Conservation (phyloP, 2,113 vertebrate species). For the Mirounga angustirostris region DNA sequence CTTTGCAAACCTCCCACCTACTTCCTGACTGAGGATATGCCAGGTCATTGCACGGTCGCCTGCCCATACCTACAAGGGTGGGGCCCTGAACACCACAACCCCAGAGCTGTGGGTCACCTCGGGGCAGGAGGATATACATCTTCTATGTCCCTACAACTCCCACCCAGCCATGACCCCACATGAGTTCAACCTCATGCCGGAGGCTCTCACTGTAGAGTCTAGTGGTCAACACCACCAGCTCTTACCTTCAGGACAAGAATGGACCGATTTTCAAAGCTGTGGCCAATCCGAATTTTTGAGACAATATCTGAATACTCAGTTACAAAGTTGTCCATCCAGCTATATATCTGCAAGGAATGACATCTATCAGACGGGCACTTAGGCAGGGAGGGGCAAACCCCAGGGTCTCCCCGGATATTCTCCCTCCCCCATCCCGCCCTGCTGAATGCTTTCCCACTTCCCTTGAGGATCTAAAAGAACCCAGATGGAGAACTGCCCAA, state of each 20-base stretch:
- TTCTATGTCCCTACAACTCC: background rate
- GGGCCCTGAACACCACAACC: background rate
- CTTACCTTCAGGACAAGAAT: conserved; percentile 94
- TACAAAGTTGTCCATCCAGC: conserved; percentile 93
- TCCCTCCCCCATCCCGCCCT: background rate
- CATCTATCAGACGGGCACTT: background rate
- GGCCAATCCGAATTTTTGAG: conserved; percentile 93
- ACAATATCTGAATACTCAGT: conserved; percentile 90
- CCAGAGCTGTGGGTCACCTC: background rate
- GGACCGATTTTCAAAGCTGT: conserved; percentile 92
- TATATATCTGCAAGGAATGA: conserved; percentile 90
- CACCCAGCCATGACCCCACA: background rate
- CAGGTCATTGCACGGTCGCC: background rate
- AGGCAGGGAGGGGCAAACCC: background rate
- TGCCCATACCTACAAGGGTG: background rate
- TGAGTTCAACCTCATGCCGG: background rate
- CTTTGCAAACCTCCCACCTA: conserved; percentile 51
- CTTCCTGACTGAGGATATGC: background rate
- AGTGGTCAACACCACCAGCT: rapidly evolving
- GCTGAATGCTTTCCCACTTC: background rate
- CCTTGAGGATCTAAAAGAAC: background rate
- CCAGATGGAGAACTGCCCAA: background rate
- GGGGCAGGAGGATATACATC: background rate
- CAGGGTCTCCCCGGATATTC: background rate
- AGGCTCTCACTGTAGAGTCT: background rate